phyloP scores from a whole-genome alignment of 2,797 vertebrate genomes.

The Sebastes vulpes region DNA sequence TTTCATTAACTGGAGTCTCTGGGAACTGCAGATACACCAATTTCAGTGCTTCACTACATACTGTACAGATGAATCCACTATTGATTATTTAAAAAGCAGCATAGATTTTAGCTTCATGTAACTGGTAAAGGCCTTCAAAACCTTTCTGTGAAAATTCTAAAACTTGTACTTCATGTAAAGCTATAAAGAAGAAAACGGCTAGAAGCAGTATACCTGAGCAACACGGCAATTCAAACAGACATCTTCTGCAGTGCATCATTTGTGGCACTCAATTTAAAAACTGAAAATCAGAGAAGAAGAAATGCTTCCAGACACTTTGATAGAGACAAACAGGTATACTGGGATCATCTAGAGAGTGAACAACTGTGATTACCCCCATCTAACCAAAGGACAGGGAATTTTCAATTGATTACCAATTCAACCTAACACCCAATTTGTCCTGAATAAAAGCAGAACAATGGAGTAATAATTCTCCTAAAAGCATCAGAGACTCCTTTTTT shows the following conservation, averaged over 20 bases:
- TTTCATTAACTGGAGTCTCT: not conserved
- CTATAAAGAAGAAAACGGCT: not conserved
- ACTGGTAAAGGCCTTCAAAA: not conserved
- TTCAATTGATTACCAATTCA: conserved; percentile 74
- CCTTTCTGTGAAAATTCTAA: not conserved
- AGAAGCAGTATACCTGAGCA: not conserved
- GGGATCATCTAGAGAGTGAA: conserved; percentile 16
- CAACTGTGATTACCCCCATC: conserved; percentile 44
- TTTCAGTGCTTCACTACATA: not conserved
- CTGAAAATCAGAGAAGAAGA: conserved; percentile 5
- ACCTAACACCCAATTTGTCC: conserved; percentile 46
- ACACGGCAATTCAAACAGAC: not conserved
- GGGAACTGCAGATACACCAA: not conserved
- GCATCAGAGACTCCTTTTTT: conserved; percentile 52
- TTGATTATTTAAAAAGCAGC: not conserved
- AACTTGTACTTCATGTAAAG: not conserved
- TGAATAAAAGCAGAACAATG: conserved; percentile 60
- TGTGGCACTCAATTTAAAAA: conserved; percentile 20
- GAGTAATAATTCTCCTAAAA: conserved; percentile 59
- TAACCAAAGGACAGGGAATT: conserved; percentile 42
- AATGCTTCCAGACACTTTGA: not conserved
- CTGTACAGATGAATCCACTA: not conserved
- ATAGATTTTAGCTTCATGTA: not conserved
- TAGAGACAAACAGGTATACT: conserved; percentile 23
- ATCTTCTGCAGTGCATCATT: not conserved